phyloP scores from a whole-genome alignment of 2,113 vertebrate species.

The Epinephelus lanceolatus region DNA sequence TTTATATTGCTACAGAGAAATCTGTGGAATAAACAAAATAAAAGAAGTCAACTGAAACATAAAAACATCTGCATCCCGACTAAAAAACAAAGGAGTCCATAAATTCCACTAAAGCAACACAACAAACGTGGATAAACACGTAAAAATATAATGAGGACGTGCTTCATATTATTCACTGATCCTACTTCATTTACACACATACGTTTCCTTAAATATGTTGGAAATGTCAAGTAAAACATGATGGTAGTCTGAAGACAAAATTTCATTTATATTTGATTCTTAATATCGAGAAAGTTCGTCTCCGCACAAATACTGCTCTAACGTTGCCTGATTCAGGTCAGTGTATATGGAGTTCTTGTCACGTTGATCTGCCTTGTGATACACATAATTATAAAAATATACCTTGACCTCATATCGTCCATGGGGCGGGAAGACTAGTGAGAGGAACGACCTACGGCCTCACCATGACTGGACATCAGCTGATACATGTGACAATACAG shows the following conservation, averaged over 20 bases:
- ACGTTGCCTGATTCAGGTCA: neutral
- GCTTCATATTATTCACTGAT: neutral
- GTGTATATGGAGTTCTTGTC: neutral
- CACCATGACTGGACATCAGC: slow-evolving; percentile 5
- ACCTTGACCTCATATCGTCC: slow-evolving; percentile 7
- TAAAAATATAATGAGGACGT: neutral
- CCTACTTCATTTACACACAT: neutral
- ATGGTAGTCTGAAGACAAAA: neutral
- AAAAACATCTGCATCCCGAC: neutral
- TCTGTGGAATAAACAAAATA: neutral
- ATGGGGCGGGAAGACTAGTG: slow-evolving; percentile 14
- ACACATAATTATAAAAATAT: slow-evolving; percentile 50
- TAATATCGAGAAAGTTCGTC: neutral
- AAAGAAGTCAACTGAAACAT: neutral
- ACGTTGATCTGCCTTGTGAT: neutral
- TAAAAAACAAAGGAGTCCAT: neutral
- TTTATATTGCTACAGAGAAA: no score
- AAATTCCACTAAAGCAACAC: neutral
- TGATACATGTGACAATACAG: neutral
- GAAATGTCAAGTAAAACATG: slow-evolving; percentile 1
- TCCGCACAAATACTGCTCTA: neutral
- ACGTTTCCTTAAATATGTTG: slow-evolving; percentile 6
- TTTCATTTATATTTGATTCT: neutral
- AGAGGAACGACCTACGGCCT: slow-evolving; percentile 3
- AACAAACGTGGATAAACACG: neutral